Evolutionary conservation across 2,888 invertebrate species (phyloP), one percentile per base, ranked within the genome.

Genomic region (Eupithecia abbreviata): DNA sequence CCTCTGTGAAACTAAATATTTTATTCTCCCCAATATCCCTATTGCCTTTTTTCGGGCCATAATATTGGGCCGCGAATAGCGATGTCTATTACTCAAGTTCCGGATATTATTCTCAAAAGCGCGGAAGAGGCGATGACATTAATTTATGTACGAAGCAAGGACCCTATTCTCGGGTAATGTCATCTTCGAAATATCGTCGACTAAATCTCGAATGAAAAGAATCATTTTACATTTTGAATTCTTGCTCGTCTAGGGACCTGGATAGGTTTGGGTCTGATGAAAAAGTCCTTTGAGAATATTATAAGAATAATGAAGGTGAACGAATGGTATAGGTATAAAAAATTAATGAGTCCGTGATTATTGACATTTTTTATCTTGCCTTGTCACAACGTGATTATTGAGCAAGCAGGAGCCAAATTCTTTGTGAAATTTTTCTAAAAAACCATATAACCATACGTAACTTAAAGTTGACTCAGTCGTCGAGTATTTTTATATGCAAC

Each of bases 101-200:
- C 77, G 80, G 80, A 80, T 79, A 79, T 82, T 76, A 80, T 79
- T 77, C 76, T 76, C 78, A 78, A 81, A 80, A 77, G 74, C 73
- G 70, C 75, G 77, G 74, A 78, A 78, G 71, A 72, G 66, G 79
- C 77, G 78, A 62, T 77, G 79, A 80, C 80, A 80, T 73, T 78
- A 81, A 81, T 82, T 82, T 81, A 82, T 82, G 79, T 75, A 79
- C 76, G 71, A 78, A 80, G 75, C 71, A 71, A 65, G 43, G 18
- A 15, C 15, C 67, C 67, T 68, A 68, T 43, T 68, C 67, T 45
- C 45, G 42, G n/a, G 67, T 43, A 3, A n/a, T n/a, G 45, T 45
- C 45, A 68, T 45, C 67, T 68, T 45, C 18, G n/a, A 45, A n/a
- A 43, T 68, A 10, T 3, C n/a, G 47, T 43, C n/a, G 43, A 67